These are phyloP conservation scores for Calameuta filiformis DNA, from an alignment of 2,888 invertebrate genomes.

Conservation along the genomic window DNA sequence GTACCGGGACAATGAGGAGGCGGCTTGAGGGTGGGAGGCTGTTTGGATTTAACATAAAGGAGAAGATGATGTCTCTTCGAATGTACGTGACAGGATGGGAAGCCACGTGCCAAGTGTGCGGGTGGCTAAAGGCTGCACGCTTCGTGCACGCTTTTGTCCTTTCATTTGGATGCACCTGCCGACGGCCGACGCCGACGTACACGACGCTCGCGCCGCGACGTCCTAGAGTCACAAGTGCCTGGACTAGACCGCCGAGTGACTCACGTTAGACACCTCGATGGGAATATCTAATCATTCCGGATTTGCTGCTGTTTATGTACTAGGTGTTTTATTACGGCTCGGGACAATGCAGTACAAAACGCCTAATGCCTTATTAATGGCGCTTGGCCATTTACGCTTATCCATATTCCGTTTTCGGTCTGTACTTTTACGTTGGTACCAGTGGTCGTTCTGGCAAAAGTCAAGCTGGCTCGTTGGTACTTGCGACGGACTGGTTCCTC, in stretches of 20 bases:
- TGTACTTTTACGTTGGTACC: background rate
- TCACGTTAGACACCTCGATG: slow-evolving; percentile 28
- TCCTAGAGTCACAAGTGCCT: slow-evolving; percentile 9
- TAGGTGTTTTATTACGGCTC: background rate
- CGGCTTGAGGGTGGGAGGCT: slow-evolving; percentile 8
- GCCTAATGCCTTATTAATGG: slow-evolving; percentile 12
- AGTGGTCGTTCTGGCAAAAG: background rate
- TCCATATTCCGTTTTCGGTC: background rate
- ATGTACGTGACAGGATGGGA: slow-evolving; percentile 50
- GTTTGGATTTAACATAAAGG: slow-evolving; percentile 18
- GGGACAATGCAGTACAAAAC: background rate
- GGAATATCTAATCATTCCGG: slow-evolving; percentile 21
- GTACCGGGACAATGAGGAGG: slow-evolving; percentile 13
- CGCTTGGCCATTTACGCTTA: background rate
- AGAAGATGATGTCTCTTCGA: slow-evolving; percentile 39
- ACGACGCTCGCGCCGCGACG: slow-evolving; percentile 2
- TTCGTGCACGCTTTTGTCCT: slow-evolving; percentile 14
- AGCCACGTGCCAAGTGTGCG: slow-evolving; percentile 46
- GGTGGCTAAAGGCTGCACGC: slow-evolving; percentile 26
- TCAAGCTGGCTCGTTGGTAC: background rate
- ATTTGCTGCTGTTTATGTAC: background rate
- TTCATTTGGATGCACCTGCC: slow-evolving; percentile 28
- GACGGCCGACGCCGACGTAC: slow-evolving; percentile 4
- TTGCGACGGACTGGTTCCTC: background rate
- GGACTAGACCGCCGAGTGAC: slow-evolving; percentile 24